These are phyloP conservation scores for Caenorhabditis sp. DNA, from an alignment of 2,888 invertebrate genomes.

Conservation along the genomic window DNA sequence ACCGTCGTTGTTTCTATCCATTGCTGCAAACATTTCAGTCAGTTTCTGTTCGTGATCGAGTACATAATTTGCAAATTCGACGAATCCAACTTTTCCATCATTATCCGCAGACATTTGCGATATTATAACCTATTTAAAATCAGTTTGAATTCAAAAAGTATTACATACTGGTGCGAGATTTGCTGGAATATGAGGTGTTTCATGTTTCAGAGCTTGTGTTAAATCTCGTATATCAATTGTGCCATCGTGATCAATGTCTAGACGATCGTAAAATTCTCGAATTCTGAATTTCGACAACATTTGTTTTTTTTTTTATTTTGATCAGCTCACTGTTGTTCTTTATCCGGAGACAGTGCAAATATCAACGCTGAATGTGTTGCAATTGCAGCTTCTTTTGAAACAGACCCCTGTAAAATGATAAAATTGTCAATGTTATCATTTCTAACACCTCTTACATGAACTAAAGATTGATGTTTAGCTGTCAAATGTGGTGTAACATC, in stretches of 20 bases:
- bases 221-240: constrained; percentile 93
- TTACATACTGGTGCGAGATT: constrained; percentile 57
- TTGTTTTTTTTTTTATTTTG: neutral
- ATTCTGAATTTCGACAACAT: constrained; percentile 51
- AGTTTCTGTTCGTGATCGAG: constrained; percentile 94
- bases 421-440: constrained; percentile 11
- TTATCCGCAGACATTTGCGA: constrained; percentile 32
- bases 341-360: constrained; percentile 55
- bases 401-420: constrained; percentile 21
- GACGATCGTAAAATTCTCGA: constrained; percentile 81
- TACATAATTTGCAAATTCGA: constrained; percentile 91
- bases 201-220: constrained; percentile 83
- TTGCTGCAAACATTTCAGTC: constrained; percentile 86
- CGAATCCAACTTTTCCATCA: constrained; percentile 45
- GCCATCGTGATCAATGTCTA: constrained; percentile 92
- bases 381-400: constrained; percentile 64
- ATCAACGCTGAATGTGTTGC: constrained; percentile 59
- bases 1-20: constrained; percentile 97
- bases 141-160: neutral
- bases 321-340: constrained; percentile 50
- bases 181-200: constrained; percentile 72
- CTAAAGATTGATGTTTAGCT: constrained; percentile 1
- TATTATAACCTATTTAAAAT: constrained; percentile 12
- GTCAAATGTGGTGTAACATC: constrained; percentile 24
- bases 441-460: neutral